Evolutionary conservation across 2,888 invertebrate genomes (phyloP), one percentile per base, ranked within the genome.

Genomic region (Shargacucullia verbasci): DNA sequence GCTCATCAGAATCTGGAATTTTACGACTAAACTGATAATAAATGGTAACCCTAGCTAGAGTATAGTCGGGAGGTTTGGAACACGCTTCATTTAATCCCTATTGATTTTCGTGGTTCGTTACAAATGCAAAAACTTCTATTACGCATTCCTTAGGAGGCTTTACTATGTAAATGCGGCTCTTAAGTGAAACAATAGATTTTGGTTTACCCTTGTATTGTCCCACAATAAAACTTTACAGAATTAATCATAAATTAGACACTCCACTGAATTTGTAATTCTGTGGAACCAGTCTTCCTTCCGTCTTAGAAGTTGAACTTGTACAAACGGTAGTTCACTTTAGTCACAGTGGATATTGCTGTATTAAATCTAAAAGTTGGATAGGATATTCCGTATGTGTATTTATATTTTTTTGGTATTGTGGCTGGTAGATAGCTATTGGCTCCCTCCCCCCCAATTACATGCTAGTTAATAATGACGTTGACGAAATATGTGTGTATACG

Each of bases 81-180:
- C 63, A 80, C 74, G 84, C 76, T 84, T 87, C 82, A 88, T 88
- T 86, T 83, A 84, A 85, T 84, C 84, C 81, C 73, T 80, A 89
- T 89, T 81, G 87, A 89, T 88, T 86, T 78, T 79, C 78, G 81
- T 69, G 85, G 85, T 88, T 91, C 88, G 87, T 91, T 91, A 91
- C 80, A 65, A 85, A 90, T 91, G 88, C 90, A 86, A 89, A 91
- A 90, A 89, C 86, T 89, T 88, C 83, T 87, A 87, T 90, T 84
- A 87, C 82, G 84, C 81, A 86, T 84, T 88, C 83, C 80, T 80
- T 81, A 73, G 79, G 72, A 59, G 70, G 79, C 87, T 91, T 92
- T 92, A 86, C 82, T 85, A 91, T 90, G 90, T 83, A 88, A 92
- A 92, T 91, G 63, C 50, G 69, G 74, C 76, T 84, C 82, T 85